These are phyloP conservation scores for Drosophila parvula DNA, from an alignment of 1,140 invertebrate genomes.

Conservation along the genomic window DNA sequence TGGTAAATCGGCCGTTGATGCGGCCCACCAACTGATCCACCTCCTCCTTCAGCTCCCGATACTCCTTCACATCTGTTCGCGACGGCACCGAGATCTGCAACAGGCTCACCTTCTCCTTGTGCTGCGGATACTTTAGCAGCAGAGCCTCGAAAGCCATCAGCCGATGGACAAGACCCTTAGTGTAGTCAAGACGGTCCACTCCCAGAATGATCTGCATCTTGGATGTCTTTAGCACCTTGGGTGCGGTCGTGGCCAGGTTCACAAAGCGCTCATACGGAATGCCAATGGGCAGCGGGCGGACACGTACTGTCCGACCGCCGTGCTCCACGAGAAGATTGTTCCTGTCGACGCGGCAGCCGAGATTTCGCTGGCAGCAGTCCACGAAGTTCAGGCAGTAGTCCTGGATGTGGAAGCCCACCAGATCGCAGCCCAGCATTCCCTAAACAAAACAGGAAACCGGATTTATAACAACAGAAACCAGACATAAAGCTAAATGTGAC, in stretches of 20 bases:
- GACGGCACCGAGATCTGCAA: constrained; percentile 95
- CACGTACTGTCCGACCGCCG: constrained; percentile 92
- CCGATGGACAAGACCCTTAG: constrained; percentile 94
- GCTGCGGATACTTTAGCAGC: constrained; percentile 93
- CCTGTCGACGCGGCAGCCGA: constrained; percentile 94
- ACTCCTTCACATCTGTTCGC: constrained; percentile 94
- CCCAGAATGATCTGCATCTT: constrained; percentile 91
- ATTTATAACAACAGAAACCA: background rate
- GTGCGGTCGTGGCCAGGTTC: constrained; percentile 91
- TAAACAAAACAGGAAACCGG: background rate
- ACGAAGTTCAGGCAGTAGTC: constrained; percentile 97
- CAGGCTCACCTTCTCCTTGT: constrained; percentile 92
- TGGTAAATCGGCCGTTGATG: constrained; percentile 94
- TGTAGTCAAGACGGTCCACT: constrained; percentile 95
- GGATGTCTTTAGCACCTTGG: constrained; percentile 88
- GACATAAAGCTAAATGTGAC: background rate
- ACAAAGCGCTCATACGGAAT: constrained; percentile 95
- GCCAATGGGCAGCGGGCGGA: constrained; percentile 93
- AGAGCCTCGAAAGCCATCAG: constrained; percentile 93
- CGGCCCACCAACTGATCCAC: constrained; percentile 94
- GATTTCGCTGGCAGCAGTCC: constrained; percentile 93
- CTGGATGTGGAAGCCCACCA: constrained; percentile 96
- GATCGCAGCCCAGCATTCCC: constrained; percentile 94
- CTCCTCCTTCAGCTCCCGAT: constrained; percentile 95
- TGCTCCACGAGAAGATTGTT: constrained; percentile 94